Evolutionary conservation across 37 sponge, comb jelly and placozoan species (phyloP), one percentile per base, ranked within the genome.

Genomic region (Haliclona indistincta): DNA sequence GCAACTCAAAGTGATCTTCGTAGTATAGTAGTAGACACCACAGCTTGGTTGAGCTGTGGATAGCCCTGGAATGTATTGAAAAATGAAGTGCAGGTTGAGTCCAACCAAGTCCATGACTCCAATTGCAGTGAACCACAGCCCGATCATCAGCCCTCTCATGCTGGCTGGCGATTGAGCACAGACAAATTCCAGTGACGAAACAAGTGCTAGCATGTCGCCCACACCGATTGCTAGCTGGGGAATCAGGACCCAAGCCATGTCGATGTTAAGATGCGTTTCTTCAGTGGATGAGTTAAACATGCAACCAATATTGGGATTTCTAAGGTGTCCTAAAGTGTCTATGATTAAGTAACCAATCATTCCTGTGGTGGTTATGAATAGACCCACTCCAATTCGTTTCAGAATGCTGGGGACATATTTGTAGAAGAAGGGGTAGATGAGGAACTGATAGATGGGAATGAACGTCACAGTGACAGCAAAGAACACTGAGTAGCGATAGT

Each of bases 101-200:
- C 60, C n/a, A 17, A 47, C 13, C 13, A 13, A 17, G 8, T 47
- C 13, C n/a, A 11, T n/a, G n/a, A 58, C n/a, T 25, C 60, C 60
- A 6, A n/a, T 25, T 6, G 28, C 6, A 8, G 60, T 6, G n/a
- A 25, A 58, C 60, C 60, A 58, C 7, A 58, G 60, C 7, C 60
- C 60, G 26, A 58, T 26, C 60, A 58, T 58, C n/a, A 58, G 60
- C 7, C 60, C 60, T 58, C 25, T 58, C 60, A 58, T 58, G 11
- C 26, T 20, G n/a, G 26, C 28, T 25, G 60, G 60, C 6, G 60
- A n/a, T n/a, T 58, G 60, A 58, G 60, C 60, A 25, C 11, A 7
- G 11, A n/a, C n/a, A n/a, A 58, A 58, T n/a, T 58, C 60, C 7
- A 58, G n/a, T n/a, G 60, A 8, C 6, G 25, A 25, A 58, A 20